phyloP scores from a whole-genome alignment of 2,888 invertebrate species.

The Polymixis lichenea region DNA sequence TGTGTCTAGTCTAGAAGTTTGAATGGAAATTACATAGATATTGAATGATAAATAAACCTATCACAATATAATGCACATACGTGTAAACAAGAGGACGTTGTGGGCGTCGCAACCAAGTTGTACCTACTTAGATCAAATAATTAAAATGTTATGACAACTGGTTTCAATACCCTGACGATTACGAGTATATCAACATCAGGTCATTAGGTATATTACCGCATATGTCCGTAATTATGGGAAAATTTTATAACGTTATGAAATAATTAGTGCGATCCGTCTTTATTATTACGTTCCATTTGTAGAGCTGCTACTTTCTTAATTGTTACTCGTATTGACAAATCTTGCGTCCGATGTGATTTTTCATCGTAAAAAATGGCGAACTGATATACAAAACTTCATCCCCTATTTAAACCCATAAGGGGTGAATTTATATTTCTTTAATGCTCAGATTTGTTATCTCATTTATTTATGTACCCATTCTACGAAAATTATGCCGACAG shows the following conservation, averaged over 20 bases:
- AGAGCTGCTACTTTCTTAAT: too few relatives aligned
- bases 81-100: slow-evolving; percentile 14
- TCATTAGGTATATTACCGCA: not conserved
- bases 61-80: not conserved
- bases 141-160: slow-evolving; percentile 44
- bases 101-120: slow-evolving; percentile 10
- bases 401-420: not conserved
- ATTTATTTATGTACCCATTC: too few relatives aligned
- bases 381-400: too few relatives aligned
- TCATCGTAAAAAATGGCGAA: not conserved
- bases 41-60: slow-evolving; percentile 6
- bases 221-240: not conserved
- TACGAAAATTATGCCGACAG: too few relatives aligned
- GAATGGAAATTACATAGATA: not conserved
- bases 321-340: not conserved
- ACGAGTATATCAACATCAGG: slow-evolving; percentile 2
- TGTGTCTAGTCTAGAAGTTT: not conserved
- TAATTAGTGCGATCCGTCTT: slow-evolving; percentile 10
- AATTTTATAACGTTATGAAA: not conserved
- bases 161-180: slow-evolving; percentile 14
- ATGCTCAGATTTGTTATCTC: not conserved
- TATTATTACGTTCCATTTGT: not conserved
- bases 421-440: not conserved
- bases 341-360: too few relatives aligned
- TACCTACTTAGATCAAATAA: slow-evolving; percentile 17